phyloP scores from a whole-genome alignment of 2,888 invertebrate genomes.

The Chymomyza amoena region DNA sequence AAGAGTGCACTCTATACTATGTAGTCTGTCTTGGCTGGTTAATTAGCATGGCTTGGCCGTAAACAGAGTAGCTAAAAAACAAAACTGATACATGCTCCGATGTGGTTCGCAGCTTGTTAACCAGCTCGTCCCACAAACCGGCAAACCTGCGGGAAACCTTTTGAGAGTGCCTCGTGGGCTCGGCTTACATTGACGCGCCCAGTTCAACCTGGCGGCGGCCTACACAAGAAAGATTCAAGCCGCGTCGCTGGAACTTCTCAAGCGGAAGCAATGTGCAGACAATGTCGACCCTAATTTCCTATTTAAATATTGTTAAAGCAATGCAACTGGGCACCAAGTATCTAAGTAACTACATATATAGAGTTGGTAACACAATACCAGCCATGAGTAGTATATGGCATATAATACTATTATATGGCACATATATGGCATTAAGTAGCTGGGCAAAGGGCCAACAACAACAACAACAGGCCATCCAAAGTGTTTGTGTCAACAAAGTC shows the following conservation, averaged over 20 bases:
- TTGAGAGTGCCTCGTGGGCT: constrained; percentile 43
- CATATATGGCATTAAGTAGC: neutral
- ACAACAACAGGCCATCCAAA: constrained; percentile 30
- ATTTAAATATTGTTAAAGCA: constrained; percentile 53
- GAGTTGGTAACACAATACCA: constrained; percentile 18
- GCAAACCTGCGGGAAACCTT: constrained; percentile 48
- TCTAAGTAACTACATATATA: neutral
- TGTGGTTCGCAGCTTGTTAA: constrained; percentile 24
- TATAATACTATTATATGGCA: neutral
- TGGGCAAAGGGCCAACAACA: constrained; percentile 17
- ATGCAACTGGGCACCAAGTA: constrained; percentile 14
- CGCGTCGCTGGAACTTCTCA: neutral
- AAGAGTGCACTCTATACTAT: neutral
- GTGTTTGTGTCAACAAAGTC: constrained; percentile 30
- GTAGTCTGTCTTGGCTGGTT: constrained; percentile 25
- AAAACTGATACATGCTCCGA: constrained; percentile 5
- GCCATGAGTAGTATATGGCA: neutral
- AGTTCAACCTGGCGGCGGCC: constrained; percentile 1
- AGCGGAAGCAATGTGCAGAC: constrained; percentile 48
- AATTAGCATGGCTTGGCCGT: constrained; percentile 33
- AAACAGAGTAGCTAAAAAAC: neutral
- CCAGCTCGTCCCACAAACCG: constrained; percentile 2
- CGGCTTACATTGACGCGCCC: constrained; percentile 24
- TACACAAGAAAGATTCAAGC: neutral
- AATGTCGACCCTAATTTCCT: constrained; percentile 59